phyloP scores from a whole-genome alignment of 2,797 vertebrate species.

The Galagoides demidoff region DNA sequence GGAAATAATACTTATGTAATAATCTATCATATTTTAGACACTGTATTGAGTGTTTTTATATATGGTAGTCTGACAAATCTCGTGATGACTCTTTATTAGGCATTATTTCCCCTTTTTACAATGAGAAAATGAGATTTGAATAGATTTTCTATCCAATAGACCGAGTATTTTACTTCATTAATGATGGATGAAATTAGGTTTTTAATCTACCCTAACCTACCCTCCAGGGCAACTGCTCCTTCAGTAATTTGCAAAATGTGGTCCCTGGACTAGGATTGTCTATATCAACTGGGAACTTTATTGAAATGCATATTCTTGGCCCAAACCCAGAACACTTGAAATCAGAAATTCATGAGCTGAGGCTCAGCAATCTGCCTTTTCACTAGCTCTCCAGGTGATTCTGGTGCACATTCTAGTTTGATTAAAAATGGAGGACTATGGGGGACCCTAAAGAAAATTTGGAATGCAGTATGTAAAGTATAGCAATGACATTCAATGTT shows the following conservation, averaged over 20 bases:
- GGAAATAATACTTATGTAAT: background rate
- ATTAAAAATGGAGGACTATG: conserved; percentile 39
- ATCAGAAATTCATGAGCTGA: background rate
- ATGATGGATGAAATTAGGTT: background rate
- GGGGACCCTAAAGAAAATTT: background rate
- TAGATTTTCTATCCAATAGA: background rate
- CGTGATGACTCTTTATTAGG: background rate
- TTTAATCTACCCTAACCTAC: background rate
- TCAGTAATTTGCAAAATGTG: background rate
- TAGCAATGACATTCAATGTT: background rate
- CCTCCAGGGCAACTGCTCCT: background rate
- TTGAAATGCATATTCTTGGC: background rate
- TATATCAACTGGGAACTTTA: background rate
- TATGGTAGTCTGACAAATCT: background rate
- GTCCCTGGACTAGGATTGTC: background rate
- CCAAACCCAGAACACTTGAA: background rate
- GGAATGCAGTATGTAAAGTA: background rate
- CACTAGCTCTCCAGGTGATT: background rate
- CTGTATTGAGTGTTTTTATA: background rate
- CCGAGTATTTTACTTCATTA: background rate
- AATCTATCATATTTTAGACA: background rate
- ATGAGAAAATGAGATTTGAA: background rate
- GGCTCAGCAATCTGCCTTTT: background rate
- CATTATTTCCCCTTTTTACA: background rate
- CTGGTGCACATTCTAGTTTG: background rate